Evolutionary conservation across 2,888 invertebrate species (phyloP).

Genomic region (Cheilosia pagana): DNA sequence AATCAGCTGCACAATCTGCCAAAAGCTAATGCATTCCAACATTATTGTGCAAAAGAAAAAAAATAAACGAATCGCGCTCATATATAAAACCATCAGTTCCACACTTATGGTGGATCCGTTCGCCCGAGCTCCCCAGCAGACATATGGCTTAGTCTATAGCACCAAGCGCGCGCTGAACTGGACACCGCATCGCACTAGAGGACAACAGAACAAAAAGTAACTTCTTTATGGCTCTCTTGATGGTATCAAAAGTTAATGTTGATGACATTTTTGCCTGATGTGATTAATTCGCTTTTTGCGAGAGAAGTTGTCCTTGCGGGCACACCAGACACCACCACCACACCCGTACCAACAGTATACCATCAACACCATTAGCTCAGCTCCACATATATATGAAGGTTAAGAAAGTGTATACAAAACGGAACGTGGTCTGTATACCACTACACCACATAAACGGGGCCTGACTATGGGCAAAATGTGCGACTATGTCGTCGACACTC

Average conservation of each 20-base stretch:
- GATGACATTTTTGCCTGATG: conserved; percentile 76
- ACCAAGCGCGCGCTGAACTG: conserved; percentile 23
- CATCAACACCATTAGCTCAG: neutral
- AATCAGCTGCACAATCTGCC: conserved; percentile 73
- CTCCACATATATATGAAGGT: conserved; percentile 23
- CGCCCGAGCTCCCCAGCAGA: conserved; percentile 18
- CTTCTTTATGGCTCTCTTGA: conserved; percentile 74
- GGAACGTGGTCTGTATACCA: conserved; percentile 26
- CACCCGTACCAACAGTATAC: neutral
- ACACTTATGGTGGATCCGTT: conserved; percentile 45
- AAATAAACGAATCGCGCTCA: neutral
- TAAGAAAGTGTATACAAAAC: conserved; percentile 36
- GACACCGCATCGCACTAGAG: conserved; percentile 37
- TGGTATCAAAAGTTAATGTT: conserved; percentile 75
- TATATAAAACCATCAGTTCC: conserved; percentile 67
- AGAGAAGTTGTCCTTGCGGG: conserved; percentile 63
- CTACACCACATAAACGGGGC: conserved; percentile 5
- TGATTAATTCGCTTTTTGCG: conserved; percentile 74
- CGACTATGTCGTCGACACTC: conserved; percentile 50
- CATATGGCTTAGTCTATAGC: conserved; percentile 39
- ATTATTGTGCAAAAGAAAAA: conserved; percentile 51
- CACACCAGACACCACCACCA: conserved; percentile 43
- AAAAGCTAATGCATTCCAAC: conserved; percentile 74
- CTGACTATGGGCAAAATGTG: conserved; percentile 57
- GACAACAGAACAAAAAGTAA: conserved; percentile 60